Conservation (phyloP, 2,797 vertebrate species). For the Pipistrellus kuhlii region DNA sequence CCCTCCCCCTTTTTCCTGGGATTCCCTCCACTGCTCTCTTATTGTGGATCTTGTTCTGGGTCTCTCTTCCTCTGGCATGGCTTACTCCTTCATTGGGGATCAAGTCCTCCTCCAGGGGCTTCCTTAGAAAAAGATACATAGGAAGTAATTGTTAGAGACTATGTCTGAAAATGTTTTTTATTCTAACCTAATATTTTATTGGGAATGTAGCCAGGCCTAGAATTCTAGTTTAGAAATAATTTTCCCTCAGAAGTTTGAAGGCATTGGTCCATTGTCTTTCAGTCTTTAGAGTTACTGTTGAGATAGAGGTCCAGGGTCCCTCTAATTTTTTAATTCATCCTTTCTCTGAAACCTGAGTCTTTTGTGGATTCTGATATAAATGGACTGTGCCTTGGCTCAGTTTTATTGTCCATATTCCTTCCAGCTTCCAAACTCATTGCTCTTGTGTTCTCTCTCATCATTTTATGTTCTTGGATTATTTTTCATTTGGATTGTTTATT, state of each 20-base stretch:
- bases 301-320: neutral
- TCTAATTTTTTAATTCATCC: neutral
- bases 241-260: neutral
- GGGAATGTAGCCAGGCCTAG: neutral
- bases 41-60: neutral
- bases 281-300: neutral
- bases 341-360: neutral
- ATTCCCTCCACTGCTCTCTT: neutral
- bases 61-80: neutral
- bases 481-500: neutral
- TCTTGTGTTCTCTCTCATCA: neutral
- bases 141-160: conserved; percentile 29
- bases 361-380: neutral
- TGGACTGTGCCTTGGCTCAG: neutral
- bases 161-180: conserved; percentile 17
- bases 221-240: neutral
- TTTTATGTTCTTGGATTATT: neutral
- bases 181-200: neutral
- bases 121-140: neutral
- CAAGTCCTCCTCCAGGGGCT: neutral
- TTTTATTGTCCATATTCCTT: neutral
- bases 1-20: neutral
- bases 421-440: neutral
- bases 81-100: neutral
- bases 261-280: neutral